These are phyloP conservation scores for Cuculus canorus DNA, from an alignment of 2,797 vertebrate species.

Conservation along the genomic window DNA sequence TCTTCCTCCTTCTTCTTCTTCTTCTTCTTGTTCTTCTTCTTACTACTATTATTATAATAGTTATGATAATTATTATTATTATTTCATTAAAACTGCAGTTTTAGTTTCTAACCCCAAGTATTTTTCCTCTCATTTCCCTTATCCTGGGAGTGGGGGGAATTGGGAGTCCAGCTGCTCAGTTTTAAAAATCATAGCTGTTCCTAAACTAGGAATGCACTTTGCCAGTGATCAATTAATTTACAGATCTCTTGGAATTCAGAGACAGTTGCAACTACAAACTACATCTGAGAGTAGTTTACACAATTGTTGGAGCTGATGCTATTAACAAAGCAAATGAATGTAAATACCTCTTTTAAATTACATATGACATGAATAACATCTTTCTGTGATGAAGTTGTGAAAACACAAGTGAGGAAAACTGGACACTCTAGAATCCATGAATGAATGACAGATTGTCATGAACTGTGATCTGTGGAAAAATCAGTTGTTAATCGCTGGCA, in stretches of 20 bases:
- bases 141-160: no score
- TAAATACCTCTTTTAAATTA: background rate
- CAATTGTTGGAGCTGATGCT: background rate
- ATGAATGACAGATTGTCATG: background rate
- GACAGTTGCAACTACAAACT: background rate
- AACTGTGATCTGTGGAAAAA: background rate
- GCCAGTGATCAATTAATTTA: background rate
- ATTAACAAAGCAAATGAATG: background rate
- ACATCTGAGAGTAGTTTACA: background rate
- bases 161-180: no score
- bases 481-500: background rate
- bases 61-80: no score
- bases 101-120: no score
- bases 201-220: background rate
- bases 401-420: background rate
- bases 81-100: no score
- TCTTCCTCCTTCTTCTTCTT: no score
- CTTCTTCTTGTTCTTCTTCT: no score
- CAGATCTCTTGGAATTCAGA: background rate
- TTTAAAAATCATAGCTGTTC: background rate
- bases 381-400: conserved; percentile 30
- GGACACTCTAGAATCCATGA: background rate
- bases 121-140: no score
- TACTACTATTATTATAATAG: no score
- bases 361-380: background rate